These are phyloP conservation scores for Danio kyathit DNA, from an alignment of 2,797 vertebrate genomes.

Conservation along the genomic window DNA sequence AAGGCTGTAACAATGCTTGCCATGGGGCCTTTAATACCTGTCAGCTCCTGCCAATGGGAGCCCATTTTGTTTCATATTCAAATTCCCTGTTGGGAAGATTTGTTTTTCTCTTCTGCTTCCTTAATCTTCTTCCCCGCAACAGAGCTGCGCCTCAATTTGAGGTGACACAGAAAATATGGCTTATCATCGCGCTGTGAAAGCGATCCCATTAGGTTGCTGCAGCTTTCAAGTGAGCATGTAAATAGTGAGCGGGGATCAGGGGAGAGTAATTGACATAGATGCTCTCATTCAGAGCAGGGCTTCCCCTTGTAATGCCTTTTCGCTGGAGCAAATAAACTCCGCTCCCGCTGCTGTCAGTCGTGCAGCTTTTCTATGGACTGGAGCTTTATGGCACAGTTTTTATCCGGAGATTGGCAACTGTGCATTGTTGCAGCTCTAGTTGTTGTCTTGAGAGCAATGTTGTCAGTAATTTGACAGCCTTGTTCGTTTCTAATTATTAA, in stretches of 20 bases:
- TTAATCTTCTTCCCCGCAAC: conserved; percentile 80
- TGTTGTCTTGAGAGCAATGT: conserved; percentile 32
- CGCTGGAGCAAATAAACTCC: conserved; percentile 75
- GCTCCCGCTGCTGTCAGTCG: conserved; percentile 33
- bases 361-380: conserved; percentile 13
- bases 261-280: conserved; percentile 81
- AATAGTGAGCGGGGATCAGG: conserved; percentile 79
- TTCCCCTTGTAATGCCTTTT: conserved; percentile 69
- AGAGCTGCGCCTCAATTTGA: conserved; percentile 78
- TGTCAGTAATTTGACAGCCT: conserved; percentile 21
- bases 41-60: conserved; percentile 62
- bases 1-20: conserved; percentile 80
- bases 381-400: conserved; percentile 18
- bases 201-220: conserved; percentile 72
- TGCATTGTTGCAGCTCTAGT: background rate
- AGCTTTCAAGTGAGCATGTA: conserved; percentile 71
- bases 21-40: conserved; percentile 77
- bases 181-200: conserved; percentile 68
- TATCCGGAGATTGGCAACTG: background rate
- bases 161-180: conserved; percentile 70
- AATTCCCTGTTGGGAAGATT: conserved; percentile 65
- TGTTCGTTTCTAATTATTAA: conserved; percentile 37
- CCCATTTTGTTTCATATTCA: conserved; percentile 66
- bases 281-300: conserved; percentile 73
- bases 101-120: conserved; percentile 67